Base-by-base conservation (phyloP, 2,888 invertebrate species). In the Coleophora deauratella region DNA sequence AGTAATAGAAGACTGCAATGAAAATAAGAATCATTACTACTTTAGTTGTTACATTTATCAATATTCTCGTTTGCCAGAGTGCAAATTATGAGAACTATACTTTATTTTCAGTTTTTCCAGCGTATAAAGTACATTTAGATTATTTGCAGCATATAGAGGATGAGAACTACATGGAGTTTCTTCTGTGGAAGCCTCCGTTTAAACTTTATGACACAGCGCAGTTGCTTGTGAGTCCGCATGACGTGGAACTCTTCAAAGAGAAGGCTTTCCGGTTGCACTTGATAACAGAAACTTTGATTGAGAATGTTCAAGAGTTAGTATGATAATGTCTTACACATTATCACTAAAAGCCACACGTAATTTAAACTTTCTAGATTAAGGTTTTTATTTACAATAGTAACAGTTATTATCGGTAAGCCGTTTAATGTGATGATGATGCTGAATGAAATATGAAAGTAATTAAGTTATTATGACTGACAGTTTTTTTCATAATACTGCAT, bases 171-270 rank as follows among this genome's bases (percentile, higher is more conserved):
- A 52, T 79, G 0, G 59, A 80, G 32, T 44, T 74, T 4, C 42
- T 61, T 0, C 81, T 74, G 46, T 78, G 76, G 76, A 66, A 57
- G 31, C 65, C 54, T 13, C 77, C 80, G 0, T 48, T 49, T 1
- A 76, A 68, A 41, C 41, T 81, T 27, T 58, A 54, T 40, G 54
- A 62, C 11, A 57, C 66, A 33, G 62, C 72, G 0, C 74, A 79
- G 32, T 50, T 79, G 9, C 47, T 81, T 1, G 68, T 81, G 0
- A 60, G 55, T 31, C 66, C 69, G 2, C 34, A 33, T 0, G 70
- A 79, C 9, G 47, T 42, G 6, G 57, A 52, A 0, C 1, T 66
- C 1, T 73, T 80, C 31, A 32, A 55, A 11, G 72, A 79, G 34
- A 68, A 73, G 44, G 50, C 65, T 4, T 37, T 43, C 0, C 75